Percentiles rank a stretch among this genome's conserved stretches.
phyloP scores from a whole-genome alignment of 1,140 invertebrate species.

The Drosophila funebris region DNA sequence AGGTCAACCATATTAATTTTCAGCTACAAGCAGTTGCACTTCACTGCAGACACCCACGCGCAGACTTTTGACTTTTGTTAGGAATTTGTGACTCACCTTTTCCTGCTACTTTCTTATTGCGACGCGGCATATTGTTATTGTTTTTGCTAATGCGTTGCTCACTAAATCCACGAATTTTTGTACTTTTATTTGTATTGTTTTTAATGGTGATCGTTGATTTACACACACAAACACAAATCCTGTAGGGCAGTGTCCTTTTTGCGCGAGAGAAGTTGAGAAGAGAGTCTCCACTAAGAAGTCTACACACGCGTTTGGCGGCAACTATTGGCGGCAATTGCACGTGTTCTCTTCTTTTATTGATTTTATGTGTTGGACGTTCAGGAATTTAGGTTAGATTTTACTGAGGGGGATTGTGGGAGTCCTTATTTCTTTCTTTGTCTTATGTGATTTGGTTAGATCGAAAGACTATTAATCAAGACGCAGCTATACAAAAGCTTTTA shows the following conservation, averaged over 20 bases:
- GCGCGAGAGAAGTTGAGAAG: conserved; percentile 4
- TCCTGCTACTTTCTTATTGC: conserved; percentile 75
- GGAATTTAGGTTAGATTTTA: conserved; percentile 53
- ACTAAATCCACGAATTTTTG: conserved; percentile 48
- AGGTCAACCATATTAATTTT: conserved; percentile 18
- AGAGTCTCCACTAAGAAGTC: conserved; percentile 38
- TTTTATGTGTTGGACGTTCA: conserved; percentile 27
- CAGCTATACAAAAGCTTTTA: conserved; percentile 80
- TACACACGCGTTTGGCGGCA: conserved; percentile 51
- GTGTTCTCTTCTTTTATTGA: conserved; percentile 46
- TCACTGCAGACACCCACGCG: conserved; percentile 10
- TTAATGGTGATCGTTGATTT: conserved; percentile 20
- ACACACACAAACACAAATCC: conserved; percentile 1
- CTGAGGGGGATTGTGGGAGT: not conserved
- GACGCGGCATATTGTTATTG: conserved; percentile 73
- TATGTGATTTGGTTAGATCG: conserved; percentile 13
- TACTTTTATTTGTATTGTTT: conserved; percentile 1
- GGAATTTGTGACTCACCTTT: conserved; percentile 74
- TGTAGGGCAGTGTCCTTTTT: conserved; percentile 43
- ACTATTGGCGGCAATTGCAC: conserved; percentile 46
- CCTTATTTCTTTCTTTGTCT: conserved; percentile 13
- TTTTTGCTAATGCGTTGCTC: conserved; percentile 51
- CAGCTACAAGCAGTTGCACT: conserved; percentile 22
- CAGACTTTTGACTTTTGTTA: conserved; percentile 6
- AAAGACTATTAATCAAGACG: conserved; percentile 70